Percentiles rank a stretch among this genome's conserved stretches.
phyloP scores from a whole-genome alignment of 2,888 invertebrate genomes.

The Drosophila melanosoma region DNA sequence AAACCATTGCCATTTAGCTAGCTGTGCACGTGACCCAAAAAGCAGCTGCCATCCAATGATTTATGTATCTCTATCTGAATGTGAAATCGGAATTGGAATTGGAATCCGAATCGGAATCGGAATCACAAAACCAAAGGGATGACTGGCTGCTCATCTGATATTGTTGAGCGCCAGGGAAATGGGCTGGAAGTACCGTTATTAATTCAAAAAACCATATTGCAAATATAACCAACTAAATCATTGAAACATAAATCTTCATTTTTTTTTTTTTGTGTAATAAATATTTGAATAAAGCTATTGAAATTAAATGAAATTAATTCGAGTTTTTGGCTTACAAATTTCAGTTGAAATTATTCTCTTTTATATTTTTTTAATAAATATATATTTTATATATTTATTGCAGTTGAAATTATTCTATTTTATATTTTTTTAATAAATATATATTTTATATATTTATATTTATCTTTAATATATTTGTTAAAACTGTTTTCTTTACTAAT shows the following conservation, averaged over 20 bases:
- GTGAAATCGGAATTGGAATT: background rate
- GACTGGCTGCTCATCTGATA: background rate
- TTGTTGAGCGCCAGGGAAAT: constrained; percentile 12
- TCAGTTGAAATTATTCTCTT: background rate
- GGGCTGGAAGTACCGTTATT: background rate
- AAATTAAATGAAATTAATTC: background rate
- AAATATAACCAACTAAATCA: constrained; percentile 11
- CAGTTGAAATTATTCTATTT: background rate
- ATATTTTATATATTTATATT: too few relatives aligned
- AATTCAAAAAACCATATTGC: background rate
- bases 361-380: too few relatives aligned
- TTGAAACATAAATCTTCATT: background rate
- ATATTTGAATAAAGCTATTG: background rate
- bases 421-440: too few relatives aligned
- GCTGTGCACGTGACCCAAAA: constrained; percentile 46
- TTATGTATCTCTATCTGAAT: constrained; percentile 31
- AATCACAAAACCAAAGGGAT: constrained; percentile 9
- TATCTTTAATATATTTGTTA: background rate
- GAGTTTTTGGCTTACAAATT: background rate
- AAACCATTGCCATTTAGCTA: constrained; percentile 27
- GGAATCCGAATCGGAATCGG: background rate
- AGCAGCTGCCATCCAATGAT: constrained; percentile 47
- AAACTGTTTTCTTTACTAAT: background rate
- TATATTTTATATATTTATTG: too few relatives aligned
- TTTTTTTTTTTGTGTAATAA: background rate